phyloP scores from a whole-genome alignment of 2,113 vertebrate species.

The Mus pahari region DNA sequence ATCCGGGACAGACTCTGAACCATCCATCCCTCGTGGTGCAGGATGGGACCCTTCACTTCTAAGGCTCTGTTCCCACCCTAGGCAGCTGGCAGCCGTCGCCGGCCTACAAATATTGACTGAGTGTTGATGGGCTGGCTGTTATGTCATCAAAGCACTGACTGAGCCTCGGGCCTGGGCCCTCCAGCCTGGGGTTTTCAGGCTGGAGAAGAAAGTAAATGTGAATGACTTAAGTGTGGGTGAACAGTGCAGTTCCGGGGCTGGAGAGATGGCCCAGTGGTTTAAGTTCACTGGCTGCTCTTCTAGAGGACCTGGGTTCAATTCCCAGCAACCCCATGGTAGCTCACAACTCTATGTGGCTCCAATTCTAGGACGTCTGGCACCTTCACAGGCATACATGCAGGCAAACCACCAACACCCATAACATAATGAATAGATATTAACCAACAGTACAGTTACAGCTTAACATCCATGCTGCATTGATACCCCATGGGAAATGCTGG shows the following conservation, averaged over 20 bases:
- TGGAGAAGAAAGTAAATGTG: background rate
- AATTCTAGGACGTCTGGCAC: background rate
- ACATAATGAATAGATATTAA: background rate
- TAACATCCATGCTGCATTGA: background rate
- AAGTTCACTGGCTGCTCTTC: background rate
- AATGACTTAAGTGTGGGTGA: background rate
- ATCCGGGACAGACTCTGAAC: background rate
- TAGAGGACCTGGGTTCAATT: background rate
- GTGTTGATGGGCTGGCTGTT: accelerated
- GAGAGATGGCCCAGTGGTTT: background rate
- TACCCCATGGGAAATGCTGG: background rate
- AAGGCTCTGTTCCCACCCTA: background rate
- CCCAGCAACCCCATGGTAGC: background rate
- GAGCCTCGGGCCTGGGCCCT: background rate
- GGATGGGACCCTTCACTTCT: background rate
- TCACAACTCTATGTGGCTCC: background rate
- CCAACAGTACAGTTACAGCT: background rate
- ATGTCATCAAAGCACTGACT: too few relatives aligned
- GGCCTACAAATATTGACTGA: background rate
- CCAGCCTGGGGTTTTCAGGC: background rate
- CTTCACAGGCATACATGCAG: background rate
- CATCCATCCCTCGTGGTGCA: accelerated
- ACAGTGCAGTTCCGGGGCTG: accelerated
- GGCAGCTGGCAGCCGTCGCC: accelerated
- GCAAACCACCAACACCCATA: background rate